Conservation (phyloP, 37 sponge, comb jelly and placozoan species). For the Cladorhizidae sp. region DNA sequence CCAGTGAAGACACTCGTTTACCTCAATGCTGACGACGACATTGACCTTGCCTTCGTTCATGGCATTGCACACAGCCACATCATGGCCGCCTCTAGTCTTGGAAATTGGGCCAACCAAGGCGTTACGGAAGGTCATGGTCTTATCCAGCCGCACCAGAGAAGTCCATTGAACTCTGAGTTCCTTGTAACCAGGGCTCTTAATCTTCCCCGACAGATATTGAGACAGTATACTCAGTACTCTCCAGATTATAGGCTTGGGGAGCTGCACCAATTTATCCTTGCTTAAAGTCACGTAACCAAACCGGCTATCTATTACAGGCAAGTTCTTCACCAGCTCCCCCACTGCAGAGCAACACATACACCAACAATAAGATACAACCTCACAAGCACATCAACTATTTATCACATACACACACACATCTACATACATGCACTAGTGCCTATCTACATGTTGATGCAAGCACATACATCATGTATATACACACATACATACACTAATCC, state of each 20-base stretch:
- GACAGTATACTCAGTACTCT: neutral
- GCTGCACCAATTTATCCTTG: neutral
- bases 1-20: conserved; percentile 63
- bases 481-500: too few species aligned
- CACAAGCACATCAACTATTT: too few species aligned
- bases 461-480: too few species aligned
- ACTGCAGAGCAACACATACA: neutral
- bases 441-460: too few species aligned
- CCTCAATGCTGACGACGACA: conserved; percentile 6
- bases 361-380: neutral
- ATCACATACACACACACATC: too few species aligned
- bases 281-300: conserved; percentile 6
- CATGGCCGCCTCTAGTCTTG: too few species aligned
- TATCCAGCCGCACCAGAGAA: neutral
- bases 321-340: neutral
- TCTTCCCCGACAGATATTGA: neutral
- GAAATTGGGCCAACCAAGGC: conserved; percentile 4
- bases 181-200: neutral
- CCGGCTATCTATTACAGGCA: neutral
- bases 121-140: neutral
- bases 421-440: too few species aligned
- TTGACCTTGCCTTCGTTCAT: too few species aligned
- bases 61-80: too few species aligned
- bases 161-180: too few species aligned
- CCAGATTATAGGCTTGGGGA: conserved; percentile 9